phyloP scores from a whole-genome alignment of 2,113 vertebrate genomes.

The Tor tambroides region DNA sequence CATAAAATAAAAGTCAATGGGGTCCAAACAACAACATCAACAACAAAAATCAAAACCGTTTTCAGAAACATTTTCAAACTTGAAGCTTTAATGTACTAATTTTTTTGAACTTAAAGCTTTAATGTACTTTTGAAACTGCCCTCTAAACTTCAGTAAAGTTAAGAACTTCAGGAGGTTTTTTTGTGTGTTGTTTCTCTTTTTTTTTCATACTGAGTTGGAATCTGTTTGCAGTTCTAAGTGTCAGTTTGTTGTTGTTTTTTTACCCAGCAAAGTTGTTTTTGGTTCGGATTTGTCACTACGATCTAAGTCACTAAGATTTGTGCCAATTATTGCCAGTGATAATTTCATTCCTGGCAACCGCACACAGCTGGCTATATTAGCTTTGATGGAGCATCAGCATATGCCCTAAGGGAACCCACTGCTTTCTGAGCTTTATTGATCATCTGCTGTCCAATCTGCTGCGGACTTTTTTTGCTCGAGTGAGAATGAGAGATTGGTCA shows the following conservation, averaged over 20 bases:
- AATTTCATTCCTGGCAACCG: slow-evolving; percentile 24
- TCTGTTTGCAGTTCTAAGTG: background rate
- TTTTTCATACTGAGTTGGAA: background rate
- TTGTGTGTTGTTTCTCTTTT: too few species aligned
- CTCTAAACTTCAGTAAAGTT: background rate
- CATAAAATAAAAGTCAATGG: background rate
- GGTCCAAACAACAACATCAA: background rate
- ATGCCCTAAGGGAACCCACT: background rate
- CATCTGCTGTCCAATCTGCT: slow-evolving; percentile 38
- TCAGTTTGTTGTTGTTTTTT: background rate
- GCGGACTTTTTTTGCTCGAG: slow-evolving; percentile 13
- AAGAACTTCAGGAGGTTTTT: background rate
- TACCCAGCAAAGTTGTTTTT: background rate
- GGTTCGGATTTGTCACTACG: background rate
- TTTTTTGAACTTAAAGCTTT: too few species aligned
- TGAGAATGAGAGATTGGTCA: slow-evolving; percentile 30
- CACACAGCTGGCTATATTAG: slow-evolving; percentile 28
- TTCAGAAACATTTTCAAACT: too few species aligned
- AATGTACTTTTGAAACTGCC: background rate
- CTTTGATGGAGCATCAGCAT: slow-evolving; percentile 34
- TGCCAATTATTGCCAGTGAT: slow-evolving; percentile 21
- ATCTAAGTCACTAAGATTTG: background rate
- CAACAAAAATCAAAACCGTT: background rate
- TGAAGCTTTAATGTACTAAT: background rate
- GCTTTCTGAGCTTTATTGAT: slow-evolving; percentile 37